These are phyloP conservation scores for Nemotelus pantherinus DNA, from an alignment of 2,888 invertebrate genomes.

Conservation along the genomic window DNA sequence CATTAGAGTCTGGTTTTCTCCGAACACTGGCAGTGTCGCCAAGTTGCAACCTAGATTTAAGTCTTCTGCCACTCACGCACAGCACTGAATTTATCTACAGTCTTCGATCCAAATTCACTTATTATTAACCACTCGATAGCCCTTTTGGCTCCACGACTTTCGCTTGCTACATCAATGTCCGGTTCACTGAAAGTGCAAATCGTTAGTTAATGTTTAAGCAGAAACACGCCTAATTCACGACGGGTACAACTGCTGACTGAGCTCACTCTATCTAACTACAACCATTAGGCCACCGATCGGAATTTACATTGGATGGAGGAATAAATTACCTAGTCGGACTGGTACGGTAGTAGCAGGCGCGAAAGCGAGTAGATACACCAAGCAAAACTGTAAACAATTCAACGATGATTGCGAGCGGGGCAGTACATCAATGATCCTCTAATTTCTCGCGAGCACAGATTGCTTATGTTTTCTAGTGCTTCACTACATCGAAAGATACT, in stretches of 20 bases:
- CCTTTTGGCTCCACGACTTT: too few relatives aligned
- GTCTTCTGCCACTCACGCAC: background rate
- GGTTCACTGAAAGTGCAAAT: too few relatives aligned
- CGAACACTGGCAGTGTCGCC: conserved; percentile 8
- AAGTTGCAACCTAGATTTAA: background rate
- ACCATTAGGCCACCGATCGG: conserved; percentile 30
- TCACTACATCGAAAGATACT: background rate
- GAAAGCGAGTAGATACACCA: background rate
- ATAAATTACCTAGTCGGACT: conserved; percentile 32
- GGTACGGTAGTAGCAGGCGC: conserved; percentile 12
- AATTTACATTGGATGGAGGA: conserved; percentile 32
- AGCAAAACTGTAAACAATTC: conserved; percentile 39
- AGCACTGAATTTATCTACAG: background rate
- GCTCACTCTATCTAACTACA: conserved; percentile 1
- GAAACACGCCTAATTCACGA: background rate
- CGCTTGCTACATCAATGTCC: too few relatives aligned
- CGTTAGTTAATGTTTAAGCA: background rate
- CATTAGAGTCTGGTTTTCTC: conserved; percentile 37
- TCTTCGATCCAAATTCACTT: background rate
- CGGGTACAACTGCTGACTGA: conserved; percentile 31
- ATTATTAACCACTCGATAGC: too few relatives aligned
- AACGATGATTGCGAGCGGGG: conserved; percentile 7
- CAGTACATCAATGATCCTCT: background rate
- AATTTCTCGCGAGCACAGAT: background rate
- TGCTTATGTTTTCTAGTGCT: conserved; percentile 22